Evolutionary conservation across 2,888 invertebrate genomes (phyloP).

Genomic region (Eudemis profundana): DNA sequence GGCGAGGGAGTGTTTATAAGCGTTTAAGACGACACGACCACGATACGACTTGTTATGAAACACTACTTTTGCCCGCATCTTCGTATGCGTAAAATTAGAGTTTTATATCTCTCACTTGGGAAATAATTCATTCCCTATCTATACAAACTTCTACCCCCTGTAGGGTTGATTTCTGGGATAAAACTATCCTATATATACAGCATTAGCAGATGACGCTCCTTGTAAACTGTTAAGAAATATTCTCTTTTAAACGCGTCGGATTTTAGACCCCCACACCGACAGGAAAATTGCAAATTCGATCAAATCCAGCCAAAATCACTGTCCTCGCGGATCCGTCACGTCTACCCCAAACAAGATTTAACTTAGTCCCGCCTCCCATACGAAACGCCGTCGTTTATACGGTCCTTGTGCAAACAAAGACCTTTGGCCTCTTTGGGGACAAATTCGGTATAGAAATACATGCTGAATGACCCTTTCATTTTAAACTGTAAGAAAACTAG

Average conservation of each 20-base stretch:
- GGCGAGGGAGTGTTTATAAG: constrained; percentile 38
- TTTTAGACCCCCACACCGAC: too few relatives aligned
- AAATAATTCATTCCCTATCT: too few relatives aligned
- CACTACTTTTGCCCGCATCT: too few relatives aligned
- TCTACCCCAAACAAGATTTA: constrained; percentile 2
- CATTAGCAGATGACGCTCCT: too few relatives aligned
- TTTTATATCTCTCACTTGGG: too few relatives aligned
- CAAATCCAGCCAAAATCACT: neutral
- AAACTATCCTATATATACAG: too few relatives aligned
- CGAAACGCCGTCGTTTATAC: constrained; percentile 37
- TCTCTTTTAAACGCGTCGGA: too few relatives aligned
- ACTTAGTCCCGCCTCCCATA: constrained; percentile 19
- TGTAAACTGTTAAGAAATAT: too few relatives aligned
- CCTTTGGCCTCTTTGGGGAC: constrained; percentile 33
- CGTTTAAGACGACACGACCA: constrained; percentile 9
- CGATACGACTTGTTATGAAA: constrained; percentile 7
- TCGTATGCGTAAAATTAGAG: too few relatives aligned
- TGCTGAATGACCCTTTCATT: constrained; percentile 38
- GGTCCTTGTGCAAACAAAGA: constrained; percentile 31
- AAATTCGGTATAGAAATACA: constrained; percentile 34
- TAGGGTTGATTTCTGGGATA: too few relatives aligned
- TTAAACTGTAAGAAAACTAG: constrained; percentile 36
- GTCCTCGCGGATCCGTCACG: constrained; percentile 24
- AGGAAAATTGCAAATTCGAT: too few relatives aligned
- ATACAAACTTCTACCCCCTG: too few relatives aligned